Evolutionary conservation across 1,140 invertebrate genomes (phyloP).

Genomic region (Colletes latitarsis): DNA sequence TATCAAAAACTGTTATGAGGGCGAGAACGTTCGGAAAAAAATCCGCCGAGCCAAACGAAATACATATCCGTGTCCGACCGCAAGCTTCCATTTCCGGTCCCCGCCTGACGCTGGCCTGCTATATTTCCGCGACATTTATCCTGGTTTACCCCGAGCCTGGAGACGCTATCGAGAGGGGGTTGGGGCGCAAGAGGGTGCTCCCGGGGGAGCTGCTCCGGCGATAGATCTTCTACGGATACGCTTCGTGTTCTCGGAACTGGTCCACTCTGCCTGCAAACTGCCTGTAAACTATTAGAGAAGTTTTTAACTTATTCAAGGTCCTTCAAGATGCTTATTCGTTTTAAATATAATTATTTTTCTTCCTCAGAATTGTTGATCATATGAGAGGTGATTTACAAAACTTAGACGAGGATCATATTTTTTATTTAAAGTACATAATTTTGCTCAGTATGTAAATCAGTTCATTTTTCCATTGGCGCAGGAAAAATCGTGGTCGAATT

Average conservation of each 20-base stretch:
- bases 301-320: too few species aligned
- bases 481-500: too few species aligned
- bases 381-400: too few species aligned
- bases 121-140: conserved; percentile 83
- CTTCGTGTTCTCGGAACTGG: conserved; percentile 28
- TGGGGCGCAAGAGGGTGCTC: background rate
- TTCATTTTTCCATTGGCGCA: too few species aligned
- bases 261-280: background rate
- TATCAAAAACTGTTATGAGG: conserved; percentile 76
- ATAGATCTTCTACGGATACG: conserved; percentile 58
- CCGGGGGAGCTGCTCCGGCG: conserved; percentile 31
- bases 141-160: conserved; percentile 78
- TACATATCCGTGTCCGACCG: conserved; percentile 82
- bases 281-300: too few species aligned
- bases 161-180: conserved; percentile 49
- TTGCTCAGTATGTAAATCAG: too few species aligned
- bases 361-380: too few species aligned
- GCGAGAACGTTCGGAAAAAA: conserved; percentile 69
- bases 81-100: conserved; percentile 83
- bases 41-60: conserved; percentile 76
- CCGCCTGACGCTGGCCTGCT: conserved; percentile 75
- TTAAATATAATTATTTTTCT: too few species aligned
- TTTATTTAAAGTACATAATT: too few species aligned
- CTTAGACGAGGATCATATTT: too few species aligned
- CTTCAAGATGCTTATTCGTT: too few species aligned